These are phyloP conservation scores for Ambastaia sidthimunki DNA, from an alignment of 2,797 vertebrate species.

Conservation along the genomic window DNA sequence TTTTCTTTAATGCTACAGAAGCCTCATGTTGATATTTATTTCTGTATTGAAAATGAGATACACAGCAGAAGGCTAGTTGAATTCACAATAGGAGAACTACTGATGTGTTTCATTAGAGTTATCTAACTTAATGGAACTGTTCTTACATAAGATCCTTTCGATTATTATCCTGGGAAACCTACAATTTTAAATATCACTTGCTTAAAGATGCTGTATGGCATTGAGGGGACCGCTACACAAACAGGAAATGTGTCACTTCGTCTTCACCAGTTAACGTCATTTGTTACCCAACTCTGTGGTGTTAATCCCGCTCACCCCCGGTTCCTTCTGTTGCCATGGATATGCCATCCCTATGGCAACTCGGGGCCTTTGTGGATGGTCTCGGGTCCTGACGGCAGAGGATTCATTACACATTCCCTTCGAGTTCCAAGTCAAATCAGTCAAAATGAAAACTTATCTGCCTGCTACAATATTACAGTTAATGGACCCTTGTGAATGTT, in stretches of 20 bases:
- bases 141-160: slow-evolving; percentile 26
- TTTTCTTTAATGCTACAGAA: background rate
- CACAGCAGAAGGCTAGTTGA: background rate
- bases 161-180: slow-evolving; percentile 8
- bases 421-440: slow-evolving; percentile 68
- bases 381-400: slow-evolving; percentile 71
- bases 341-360: slow-evolving; percentile 85
- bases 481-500: slow-evolving; percentile 6
- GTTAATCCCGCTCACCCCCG: slow-evolving; percentile 75
- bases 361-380: slow-evolving; percentile 74
- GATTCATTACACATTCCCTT: slow-evolving; percentile 74
- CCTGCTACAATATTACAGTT: slow-evolving; percentile 1
- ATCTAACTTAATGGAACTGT: slow-evolving; percentile 34
- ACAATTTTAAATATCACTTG: slow-evolving; percentile 29
- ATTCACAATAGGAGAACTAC: slow-evolving; percentile 6
- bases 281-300: slow-evolving; percentile 70
- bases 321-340: slow-evolving; percentile 80
- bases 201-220: slow-evolving; percentile 38
- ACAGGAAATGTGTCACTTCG: slow-evolving; percentile 67
- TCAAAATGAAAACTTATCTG: slow-evolving; percentile 54
- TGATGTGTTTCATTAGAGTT: slow-evolving; percentile 17
- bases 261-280: slow-evolving; percentile 67
- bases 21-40: background rate
- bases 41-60: background rate
- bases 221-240: slow-evolving; percentile 35